Evolutionary conservation across 2,797 vertebrate genomes (phyloP), one percentile per base, ranked within the genome.

Genomic region (Phrynocephalus vlangalii): DNA sequence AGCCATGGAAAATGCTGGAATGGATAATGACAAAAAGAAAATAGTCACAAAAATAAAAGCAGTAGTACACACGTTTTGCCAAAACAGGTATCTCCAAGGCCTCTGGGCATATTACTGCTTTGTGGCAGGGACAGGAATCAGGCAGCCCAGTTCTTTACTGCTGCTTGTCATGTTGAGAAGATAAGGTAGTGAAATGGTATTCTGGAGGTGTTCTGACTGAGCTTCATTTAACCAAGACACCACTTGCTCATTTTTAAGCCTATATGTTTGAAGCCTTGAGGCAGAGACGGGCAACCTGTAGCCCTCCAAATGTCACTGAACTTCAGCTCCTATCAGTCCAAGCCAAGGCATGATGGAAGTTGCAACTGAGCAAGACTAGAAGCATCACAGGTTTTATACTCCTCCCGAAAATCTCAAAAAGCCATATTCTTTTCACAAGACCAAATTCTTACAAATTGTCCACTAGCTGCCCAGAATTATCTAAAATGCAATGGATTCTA

Each of bases 31-130:
- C 38, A 44, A 44, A 44, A 4, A 5, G 38, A 44, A 44, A 44
- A 44, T 44, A 44, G 38, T 83, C 9, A 84, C 89, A 87, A 90
- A 82, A 91, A 87, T 79, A 68, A 28, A 28, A 22, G 0, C 48
- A 76, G 82, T 48, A 75, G 82, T 48, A 75, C 70, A 22, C 5
- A 8, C 28, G 60, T 0, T 0, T 80, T 79, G 50, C 11, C 16
- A 76, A 0, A 0, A 79, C 20, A 6, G 70, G 79, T 15, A 16
- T 38, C 33, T 72, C 7, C 30, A 79, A 0, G 24, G 9, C 20
- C 16, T 70, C 56, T 2, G 1, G 52, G 15, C 22, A 44, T 24
- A 18, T 48, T 76, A 68, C 22, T 33, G 26, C 13, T 48, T 85
- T 67, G 38, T 26, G 44, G 1, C 13, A 2, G 52, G 52, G 11